Evolutionary conservation across 37 sponge, comb jelly and placozoan species (phyloP), one percentile per base, ranked within the genome.

Genomic region (Cladorhizidae sp.): DNA sequence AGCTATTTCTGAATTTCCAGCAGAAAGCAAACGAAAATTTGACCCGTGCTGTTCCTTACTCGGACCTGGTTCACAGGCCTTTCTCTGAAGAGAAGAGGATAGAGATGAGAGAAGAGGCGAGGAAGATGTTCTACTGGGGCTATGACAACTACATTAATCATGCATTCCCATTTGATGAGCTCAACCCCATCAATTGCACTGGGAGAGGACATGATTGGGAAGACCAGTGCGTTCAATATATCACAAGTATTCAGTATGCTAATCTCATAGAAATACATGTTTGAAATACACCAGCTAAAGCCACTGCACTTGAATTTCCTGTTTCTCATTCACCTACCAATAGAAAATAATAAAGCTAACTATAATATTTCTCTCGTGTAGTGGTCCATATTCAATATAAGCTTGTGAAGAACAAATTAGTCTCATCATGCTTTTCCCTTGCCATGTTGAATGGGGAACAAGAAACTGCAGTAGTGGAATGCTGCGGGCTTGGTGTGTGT

Each of bases 81-180:
- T 92, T 92, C 67, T 72, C 89, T 23, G 85, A 92, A 43, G 81
- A 80, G 65, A 62, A 42, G 74, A 40, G 86, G 51, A 23, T 88
- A 32, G 42, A 67, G 31, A 52, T 92, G 77, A 84, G 49, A 35
- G 82, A 92, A n/a, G 83, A 81, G 23, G 78, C 86, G 7, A 77
- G 84, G 62, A 70, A 69, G 68, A 98, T 98, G 99, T 98, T 98
- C 68, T 92, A 98, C 78, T 86, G 82, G 77, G 99, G 97, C 0
- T 98, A 96, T 64, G 90, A 98, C 64, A 98, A 96, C 82, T 98
- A 98, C 63, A 92, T 98, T 78, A 64, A 72, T 18, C 84, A 94
- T 81, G 99, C 99, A 17, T 98, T 94, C 77, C 99, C 99, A n/a
- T 50, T 80, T 14, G 99, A 98, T 54, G 99, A 98, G 73, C 87